phyloP scores from a whole-genome alignment of 2,113 vertebrate genomes.

The Murina feae region DNA sequence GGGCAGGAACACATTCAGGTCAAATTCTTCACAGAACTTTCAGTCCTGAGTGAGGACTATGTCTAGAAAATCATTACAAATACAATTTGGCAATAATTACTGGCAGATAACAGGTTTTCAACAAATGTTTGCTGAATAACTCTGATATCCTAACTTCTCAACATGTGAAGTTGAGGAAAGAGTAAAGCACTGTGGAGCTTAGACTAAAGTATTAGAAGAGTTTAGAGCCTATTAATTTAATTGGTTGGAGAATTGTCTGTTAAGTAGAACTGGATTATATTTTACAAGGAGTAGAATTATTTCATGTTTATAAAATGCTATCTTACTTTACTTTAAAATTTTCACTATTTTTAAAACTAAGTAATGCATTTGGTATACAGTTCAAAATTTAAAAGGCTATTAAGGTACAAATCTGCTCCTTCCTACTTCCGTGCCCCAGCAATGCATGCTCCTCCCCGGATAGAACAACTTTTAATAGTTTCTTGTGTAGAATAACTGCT shows the following conservation, averaged over 20 bases:
- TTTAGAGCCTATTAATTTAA: background rate
- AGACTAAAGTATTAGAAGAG: background rate
- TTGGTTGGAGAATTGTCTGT: background rate
- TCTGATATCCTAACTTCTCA: slow-evolving; percentile 32
- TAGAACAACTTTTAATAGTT: background rate
- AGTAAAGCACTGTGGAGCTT: slow-evolving; percentile 2
- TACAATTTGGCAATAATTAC: slow-evolving; percentile 72
- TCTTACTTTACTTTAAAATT: slow-evolving; percentile 20
- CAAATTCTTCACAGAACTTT: slow-evolving; percentile 74
- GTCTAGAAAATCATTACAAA: slow-evolving; percentile 75
- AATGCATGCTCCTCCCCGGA: background rate
- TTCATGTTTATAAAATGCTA: background rate
- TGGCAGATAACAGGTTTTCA: slow-evolving; percentile 48
- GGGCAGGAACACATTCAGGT: slow-evolving; percentile 71
- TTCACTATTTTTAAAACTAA: background rate
- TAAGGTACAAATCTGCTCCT: background rate
- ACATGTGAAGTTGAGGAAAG: slow-evolving; percentile 35
- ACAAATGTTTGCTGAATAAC: slow-evolving; percentile 53
- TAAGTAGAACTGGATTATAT: background rate
- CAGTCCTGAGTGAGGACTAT: slow-evolving; percentile 69
- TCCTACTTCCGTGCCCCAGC: background rate
- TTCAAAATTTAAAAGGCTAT: slow-evolving; percentile 2
- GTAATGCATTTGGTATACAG: background rate
- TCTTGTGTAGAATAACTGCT: background rate
- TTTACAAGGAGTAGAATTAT: background rate